Evolutionary conservation across 2,888 invertebrate genomes (phyloP).

Genomic region (Mythimna vitellina): DNA sequence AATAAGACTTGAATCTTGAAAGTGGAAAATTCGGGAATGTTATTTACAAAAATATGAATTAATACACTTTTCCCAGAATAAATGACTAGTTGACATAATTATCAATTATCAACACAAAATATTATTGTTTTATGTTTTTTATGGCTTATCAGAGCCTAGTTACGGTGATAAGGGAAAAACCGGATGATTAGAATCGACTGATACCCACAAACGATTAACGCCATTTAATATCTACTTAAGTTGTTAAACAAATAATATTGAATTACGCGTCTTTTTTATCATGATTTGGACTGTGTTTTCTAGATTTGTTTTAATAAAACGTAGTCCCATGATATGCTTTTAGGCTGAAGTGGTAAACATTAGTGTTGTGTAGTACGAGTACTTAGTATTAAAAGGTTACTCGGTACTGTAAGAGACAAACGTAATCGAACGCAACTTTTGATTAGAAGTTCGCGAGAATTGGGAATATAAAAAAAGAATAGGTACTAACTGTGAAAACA

Average conservation of each 20-base stretch:
- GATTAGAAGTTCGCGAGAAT: too few relatives aligned
- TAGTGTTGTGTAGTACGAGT: too few relatives aligned
- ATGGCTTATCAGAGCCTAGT: constrained; percentile 36
- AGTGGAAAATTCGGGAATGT: background rate
- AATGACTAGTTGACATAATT: constrained; percentile 27
- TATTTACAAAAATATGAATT: constrained; percentile 30
- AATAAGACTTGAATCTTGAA: constrained; percentile 9
- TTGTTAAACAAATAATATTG: constrained; percentile 37
- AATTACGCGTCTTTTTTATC: constrained; percentile 49
- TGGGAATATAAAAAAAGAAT: too few relatives aligned
- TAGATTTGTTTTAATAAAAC: background rate
- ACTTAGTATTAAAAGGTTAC: too few relatives aligned
- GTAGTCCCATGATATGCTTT: background rate
- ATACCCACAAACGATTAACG: constrained; percentile 31
- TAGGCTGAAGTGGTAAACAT: too few relatives aligned
- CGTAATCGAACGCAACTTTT: too few relatives aligned
- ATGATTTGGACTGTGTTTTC: constrained; percentile 4
- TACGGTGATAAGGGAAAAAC: constrained; percentile 39
- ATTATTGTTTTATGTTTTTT: constrained; percentile 52
- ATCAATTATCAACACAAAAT: constrained; percentile 38
- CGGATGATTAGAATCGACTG: constrained; percentile 27
- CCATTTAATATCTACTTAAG: constrained; percentile 22
- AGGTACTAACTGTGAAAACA: too few relatives aligned
- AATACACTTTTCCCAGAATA: constrained; percentile 36
- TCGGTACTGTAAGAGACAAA: too few relatives aligned